Percentiles rank a stretch among this genome's conserved stretches.
Conservation (phyloP, 2,888 invertebrate genomes). For the Pedicia rivosa region DNA sequence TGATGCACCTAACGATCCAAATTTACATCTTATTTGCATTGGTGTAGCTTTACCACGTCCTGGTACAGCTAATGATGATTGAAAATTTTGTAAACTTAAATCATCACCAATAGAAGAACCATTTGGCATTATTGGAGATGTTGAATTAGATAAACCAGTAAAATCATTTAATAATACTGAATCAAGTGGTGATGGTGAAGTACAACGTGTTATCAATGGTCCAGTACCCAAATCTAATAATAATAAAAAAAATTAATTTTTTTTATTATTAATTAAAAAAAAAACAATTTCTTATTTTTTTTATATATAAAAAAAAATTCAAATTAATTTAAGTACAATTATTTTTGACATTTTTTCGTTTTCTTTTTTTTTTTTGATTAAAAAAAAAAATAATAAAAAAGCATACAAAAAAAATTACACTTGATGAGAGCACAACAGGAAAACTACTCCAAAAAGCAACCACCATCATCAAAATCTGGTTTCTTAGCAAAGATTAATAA, state of each 20-base stretch:
- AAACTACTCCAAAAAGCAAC: too few relatives aligned
- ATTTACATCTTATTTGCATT: constrained; percentile 83
- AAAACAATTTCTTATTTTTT: constrained; percentile 81
- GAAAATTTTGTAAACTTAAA: constrained; percentile 28
- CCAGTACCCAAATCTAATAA: constrained; percentile 7
- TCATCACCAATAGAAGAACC: constrained; percentile 32
- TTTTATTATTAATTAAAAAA: constrained; percentile 52
- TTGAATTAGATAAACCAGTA: constrained; percentile 40
- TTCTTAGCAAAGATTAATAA: too few relatives aligned
- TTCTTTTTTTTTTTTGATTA: too few relatives aligned
- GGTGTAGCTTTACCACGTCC: constrained; percentile 60
- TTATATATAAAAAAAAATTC: too few relatives aligned
- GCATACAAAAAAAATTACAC: too few relatives aligned
- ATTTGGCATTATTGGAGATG: constrained; percentile 39
- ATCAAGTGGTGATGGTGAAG: constrained; percentile 42
- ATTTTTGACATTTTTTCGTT: too few relatives aligned
- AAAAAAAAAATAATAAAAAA: too few relatives aligned
- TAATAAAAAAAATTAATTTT: constrained; percentile 29
- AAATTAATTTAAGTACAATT: too few relatives aligned
- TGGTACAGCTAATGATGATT: constrained; percentile 36
- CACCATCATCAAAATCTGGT: too few relatives aligned
- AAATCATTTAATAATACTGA: constrained; percentile 38
- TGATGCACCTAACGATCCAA: constrained; percentile 82
- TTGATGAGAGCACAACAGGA: too few relatives aligned
- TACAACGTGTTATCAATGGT: constrained; percentile 30